Percentiles rank a stretch among this genome's conserved stretches.
phyloP scores from a whole-genome alignment of 2,797 vertebrate species.

The Hyperoplus lanceolatus region DNA sequence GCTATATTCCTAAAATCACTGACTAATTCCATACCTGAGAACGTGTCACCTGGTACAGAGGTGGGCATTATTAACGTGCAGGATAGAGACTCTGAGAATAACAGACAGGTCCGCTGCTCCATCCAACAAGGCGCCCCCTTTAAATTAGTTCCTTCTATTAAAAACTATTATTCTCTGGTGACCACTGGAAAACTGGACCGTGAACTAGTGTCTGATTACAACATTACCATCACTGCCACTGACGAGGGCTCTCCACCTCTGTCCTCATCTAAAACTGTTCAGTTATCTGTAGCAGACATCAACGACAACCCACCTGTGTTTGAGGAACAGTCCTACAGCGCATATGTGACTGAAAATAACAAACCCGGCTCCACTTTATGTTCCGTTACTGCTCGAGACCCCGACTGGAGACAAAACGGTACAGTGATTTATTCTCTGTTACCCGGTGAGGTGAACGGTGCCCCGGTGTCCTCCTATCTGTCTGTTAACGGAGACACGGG shows the following conservation, averaged over 20 bases:
- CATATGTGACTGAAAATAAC: slow-evolving; percentile 74
- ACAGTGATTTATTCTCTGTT: slow-evolving; percentile 71
- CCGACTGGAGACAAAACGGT: slow-evolving; percentile 82
- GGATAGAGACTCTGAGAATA: slow-evolving; percentile 78
- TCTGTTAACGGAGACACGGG: slow-evolving; percentile 79
- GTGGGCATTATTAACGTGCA: slow-evolving; percentile 71
- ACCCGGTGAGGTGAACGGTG: slow-evolving; percentile 63
- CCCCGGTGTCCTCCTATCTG: slow-evolving; percentile 60
- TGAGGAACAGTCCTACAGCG: no score
- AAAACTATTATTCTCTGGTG: no score
- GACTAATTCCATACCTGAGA: slow-evolving; percentile 59
- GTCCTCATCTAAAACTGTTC: no score
- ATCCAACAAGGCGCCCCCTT: no score
- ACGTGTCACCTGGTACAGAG: slow-evolving; percentile 11
- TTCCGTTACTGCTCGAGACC: slow-evolving; percentile 78
- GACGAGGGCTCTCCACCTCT: no score
- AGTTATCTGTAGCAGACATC: no score
- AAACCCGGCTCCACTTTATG: slow-evolving; percentile 78
- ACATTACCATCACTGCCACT: no score
- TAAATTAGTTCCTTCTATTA: no score
- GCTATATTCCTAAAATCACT: slow-evolving; percentile 65
- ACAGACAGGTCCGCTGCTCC: slow-evolving; percentile 54
- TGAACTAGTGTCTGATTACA: no score
- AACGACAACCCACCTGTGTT: no score
- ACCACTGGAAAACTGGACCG: no score